Base-by-base conservation (phyloP, 2,888 invertebrate genomes). In the Drosophila nr. perissopoda region DNA sequence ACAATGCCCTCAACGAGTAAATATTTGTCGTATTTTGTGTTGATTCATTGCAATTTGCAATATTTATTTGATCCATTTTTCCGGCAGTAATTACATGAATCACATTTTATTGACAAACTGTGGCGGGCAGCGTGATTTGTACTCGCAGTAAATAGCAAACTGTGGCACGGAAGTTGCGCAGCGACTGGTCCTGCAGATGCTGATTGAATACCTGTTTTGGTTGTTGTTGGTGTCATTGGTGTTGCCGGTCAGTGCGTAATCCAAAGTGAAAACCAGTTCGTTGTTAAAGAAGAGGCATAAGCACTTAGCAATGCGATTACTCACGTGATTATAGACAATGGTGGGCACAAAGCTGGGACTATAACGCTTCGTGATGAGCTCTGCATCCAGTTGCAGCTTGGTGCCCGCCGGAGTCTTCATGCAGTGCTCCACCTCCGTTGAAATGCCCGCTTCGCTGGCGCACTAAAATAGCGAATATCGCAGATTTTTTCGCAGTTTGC, bases 261-360 rank as follows among this genome's bases (percentile, higher is more conserved):
- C 36, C 49, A 38, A 69, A 36, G 49, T 60, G 21, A 82, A 57
- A 85, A 83, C 81, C 78, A 83, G 80, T 83, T 38, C 27, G 27
- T n/a, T 27, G 38, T 56, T 79, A 54, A 48, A 31, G 8, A 25
- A 42, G 51, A 27, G 21, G 11, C n/a, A 40, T 10, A 21, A 21
- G 18, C 18, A 25, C 27, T 36, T 38, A 21, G 5, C 25, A 31
- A 6, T 13, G 21, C n/a, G 51, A 21, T 40, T 60, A 89, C 93
- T 92, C 92, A 94, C 94, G 74, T 92, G 92, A 83, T 94, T 93
- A 80, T 93, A 94, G 45, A 94, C 79, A 59, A 94, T 93, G 2
- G 94, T 94, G 51, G 94, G 94, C 38, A 95, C 92, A 90, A 94
- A 94, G 72, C 81, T 91, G 29, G 94, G 94, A 25, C 66, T 65